Percentiles rank a stretch among this genome's conserved stretches.
Evolutionary conservation across 2,113 vertebrate species (phyloP).

Genomic region (Herpailurus yagouaroundi): DNA sequence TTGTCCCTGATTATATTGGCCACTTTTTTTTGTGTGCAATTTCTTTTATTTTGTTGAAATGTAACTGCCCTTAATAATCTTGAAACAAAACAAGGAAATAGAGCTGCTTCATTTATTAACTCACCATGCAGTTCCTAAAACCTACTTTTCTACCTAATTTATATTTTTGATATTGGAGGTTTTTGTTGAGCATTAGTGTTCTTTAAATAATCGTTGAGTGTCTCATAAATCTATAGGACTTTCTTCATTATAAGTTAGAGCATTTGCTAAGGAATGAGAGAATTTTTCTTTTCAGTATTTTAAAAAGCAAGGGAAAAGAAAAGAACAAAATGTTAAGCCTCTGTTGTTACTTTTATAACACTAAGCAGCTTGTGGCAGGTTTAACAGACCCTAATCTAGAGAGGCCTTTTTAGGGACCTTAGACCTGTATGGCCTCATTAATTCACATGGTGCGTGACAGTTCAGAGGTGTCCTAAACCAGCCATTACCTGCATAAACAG

Average conservation of each 20-base stretch:
- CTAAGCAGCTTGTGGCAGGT: conserved; percentile 71
- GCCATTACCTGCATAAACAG: conserved; percentile 81
- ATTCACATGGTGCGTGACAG: conserved; percentile 85
- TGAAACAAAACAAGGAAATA: not conserved
- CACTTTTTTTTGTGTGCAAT: not conserved
- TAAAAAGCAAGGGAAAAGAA: conserved; percentile 19
- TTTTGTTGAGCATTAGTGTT: conserved; percentile 32
- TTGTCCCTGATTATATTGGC: not conserved
- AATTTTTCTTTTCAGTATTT: conserved; percentile 33
- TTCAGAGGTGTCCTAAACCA: conserved; percentile 85
- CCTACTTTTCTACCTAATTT: conserved; percentile 13
- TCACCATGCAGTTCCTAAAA: not conserved
- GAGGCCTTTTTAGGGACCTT: conserved; percentile 83
- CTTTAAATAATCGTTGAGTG: not conserved
- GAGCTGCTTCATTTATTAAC: not conserved
- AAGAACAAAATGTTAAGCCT: conserved; percentile 61
- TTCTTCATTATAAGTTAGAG: conserved; percentile 19
- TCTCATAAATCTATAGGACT: conserved; percentile 30
- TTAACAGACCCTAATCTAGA: conserved; percentile 85
- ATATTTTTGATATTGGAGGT: not conserved
- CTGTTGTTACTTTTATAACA: conserved; percentile 79
- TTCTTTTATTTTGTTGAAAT: conserved; percentile 35
- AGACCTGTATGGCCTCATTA: conserved; percentile 84
- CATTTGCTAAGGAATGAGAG: conserved; percentile 29
- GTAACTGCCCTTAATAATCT: conserved; percentile 13